Evolutionary conservation across 1,140 invertebrate genomes (phyloP).

Genomic region (Euwallacea similis): DNA sequence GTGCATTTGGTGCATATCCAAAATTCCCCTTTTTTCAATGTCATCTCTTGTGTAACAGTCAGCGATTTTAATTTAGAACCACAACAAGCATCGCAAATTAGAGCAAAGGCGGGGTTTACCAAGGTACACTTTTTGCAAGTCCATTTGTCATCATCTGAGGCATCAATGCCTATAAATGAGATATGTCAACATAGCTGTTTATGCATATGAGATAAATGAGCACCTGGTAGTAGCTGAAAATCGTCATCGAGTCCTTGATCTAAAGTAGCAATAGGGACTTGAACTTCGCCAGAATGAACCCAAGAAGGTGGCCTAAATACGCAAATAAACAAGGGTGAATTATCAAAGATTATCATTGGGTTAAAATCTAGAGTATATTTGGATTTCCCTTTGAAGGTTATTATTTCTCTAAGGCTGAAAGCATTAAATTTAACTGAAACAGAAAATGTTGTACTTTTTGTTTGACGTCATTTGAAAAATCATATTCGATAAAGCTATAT

Average conservation of each 20-base stretch:
- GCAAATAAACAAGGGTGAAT: no score
- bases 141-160: slow-evolving; percentile 64
- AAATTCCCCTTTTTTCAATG: slow-evolving; percentile 72
- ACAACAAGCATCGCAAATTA: slow-evolving; percentile 80
- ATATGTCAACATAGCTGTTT: not conserved
- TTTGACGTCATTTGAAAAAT: no score
- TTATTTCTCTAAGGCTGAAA: no score
- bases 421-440: no score
- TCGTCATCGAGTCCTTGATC: slow-evolving; percentile 58
- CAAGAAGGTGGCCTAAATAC: slow-evolving; percentile 45
- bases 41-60: slow-evolving; percentile 66
- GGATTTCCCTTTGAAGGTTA: no score
- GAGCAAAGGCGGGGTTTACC: slow-evolving; percentile 69
- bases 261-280: slow-evolving; percentile 53
- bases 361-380: no score
- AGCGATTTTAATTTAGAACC: slow-evolving; percentile 75
- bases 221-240: slow-evolving; percentile 55
- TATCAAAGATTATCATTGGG: no score
- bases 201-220: slow-evolving; percentile 21
- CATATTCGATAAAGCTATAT: no score
- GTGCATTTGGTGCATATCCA: slow-evolving; percentile 81
- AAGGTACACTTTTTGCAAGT: slow-evolving; percentile 86
- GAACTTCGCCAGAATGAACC: slow-evolving; percentile 43
- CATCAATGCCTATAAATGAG: slow-evolving; percentile 22
- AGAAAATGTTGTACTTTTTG: no score